These are phyloP conservation scores for Campylomormyrus numenius DNA, from an alignment of 2,113 vertebrate genomes.

Conservation along the genomic window DNA sequence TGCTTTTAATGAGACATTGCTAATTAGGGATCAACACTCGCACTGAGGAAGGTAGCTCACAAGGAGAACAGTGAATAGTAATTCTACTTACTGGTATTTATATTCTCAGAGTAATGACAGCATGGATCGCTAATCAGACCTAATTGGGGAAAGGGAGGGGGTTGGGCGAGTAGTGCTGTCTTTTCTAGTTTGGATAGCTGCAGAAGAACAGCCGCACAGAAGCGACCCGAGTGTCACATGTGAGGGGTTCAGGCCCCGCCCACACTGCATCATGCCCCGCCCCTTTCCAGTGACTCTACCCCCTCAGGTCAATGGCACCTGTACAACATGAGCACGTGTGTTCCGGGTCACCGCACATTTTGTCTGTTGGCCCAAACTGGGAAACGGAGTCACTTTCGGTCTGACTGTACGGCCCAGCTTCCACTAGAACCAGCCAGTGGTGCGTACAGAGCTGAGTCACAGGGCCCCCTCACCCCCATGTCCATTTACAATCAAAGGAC, in stretches of 20 bases:
- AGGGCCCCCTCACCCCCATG: background rate
- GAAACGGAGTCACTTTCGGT: background rate
- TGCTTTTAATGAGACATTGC: constrained; percentile 68
- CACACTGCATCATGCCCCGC: background rate
- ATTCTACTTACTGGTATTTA: constrained; percentile 61
- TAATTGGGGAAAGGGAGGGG: constrained; percentile 49
- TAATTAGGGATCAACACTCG: constrained; percentile 68
- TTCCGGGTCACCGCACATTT: background rate
- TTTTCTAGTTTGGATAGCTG: constrained; percentile 25
- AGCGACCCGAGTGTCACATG: background rate
- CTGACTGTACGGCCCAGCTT: background rate
- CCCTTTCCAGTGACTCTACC: background rate
- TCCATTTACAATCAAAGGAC: constrained; percentile 28
- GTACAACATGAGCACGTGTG: background rate
- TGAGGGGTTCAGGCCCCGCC: background rate
- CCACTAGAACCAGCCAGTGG: background rate
- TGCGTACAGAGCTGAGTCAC: background rate
- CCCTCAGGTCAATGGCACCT: background rate
- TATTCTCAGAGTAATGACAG: constrained; percentile 64
- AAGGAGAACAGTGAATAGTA: constrained; percentile 58
- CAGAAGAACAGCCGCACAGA: constrained; percentile 46
- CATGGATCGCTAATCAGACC: constrained; percentile 68
- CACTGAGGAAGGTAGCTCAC: constrained; percentile 62
- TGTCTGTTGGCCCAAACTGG: background rate
- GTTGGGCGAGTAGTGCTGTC: constrained; percentile 28